phyloP scores from a whole-genome alignment of 2,113 vertebrate species.

The Opisthocomus hoazin region DNA sequence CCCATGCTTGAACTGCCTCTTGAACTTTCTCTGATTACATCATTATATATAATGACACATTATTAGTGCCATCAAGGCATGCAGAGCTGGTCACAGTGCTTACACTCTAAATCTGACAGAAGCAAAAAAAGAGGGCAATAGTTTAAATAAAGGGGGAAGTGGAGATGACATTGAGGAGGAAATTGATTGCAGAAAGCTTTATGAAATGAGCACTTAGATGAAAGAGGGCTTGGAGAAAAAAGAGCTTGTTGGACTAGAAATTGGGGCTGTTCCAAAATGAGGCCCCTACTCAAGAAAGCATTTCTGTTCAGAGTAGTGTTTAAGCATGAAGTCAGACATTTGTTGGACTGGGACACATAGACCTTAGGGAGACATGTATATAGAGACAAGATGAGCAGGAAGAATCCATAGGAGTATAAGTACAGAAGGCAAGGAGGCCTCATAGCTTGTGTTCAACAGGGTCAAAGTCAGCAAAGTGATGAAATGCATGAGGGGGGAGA shows the following conservation, averaged over 20 bases:
- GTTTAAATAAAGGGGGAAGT: constrained; percentile 49
- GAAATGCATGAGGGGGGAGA: rapidly evolving
- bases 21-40: constrained; percentile 58
- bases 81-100: constrained; percentile 32
- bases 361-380: not conserved
- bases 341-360: not conserved
- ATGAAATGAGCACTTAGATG: constrained; percentile 19
- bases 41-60: constrained; percentile 46
- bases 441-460: not conserved
- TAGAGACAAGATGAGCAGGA: not conserved
- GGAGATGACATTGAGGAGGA: constrained; percentile 49
- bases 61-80: constrained; percentile 47
- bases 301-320: not conserved
- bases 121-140: constrained; percentile 24
- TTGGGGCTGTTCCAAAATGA: constrained; percentile 6
- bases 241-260: not conserved
- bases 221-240: constrained; percentile 15
- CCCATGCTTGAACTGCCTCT: constrained; percentile 37
- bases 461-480: not conserved
- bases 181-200: constrained; percentile 52
- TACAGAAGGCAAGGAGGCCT: not conserved
- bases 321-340: not conserved
- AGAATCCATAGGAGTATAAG: not conserved
- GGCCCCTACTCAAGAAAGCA: not conserved
- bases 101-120: constrained; percentile 31